Percentiles rank a stretch among this genome's conserved stretches.
These are phyloP conservation scores for Gallinago stenura DNA, from an alignment of 2,797 vertebrate genomes.

Conservation along the genomic window DNA sequence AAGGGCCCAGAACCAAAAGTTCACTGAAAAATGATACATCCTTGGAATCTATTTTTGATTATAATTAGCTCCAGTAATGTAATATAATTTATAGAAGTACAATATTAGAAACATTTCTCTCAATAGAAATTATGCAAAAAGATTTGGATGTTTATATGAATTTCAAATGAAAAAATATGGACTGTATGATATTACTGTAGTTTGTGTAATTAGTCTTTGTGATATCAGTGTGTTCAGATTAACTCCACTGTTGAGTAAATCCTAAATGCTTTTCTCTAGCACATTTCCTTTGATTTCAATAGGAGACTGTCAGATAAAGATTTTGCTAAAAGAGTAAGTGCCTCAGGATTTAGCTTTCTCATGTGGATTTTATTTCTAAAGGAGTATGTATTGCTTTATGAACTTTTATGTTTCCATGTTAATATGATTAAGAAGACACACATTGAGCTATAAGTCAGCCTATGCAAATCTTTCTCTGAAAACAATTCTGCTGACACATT, in stretches of 20 bases:
- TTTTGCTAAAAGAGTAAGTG: conserved; percentile 24
- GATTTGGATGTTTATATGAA: neutral
- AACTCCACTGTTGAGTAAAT: conserved; percentile 3
- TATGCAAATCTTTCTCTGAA: neutral
- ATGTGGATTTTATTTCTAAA: conserved; percentile 44
- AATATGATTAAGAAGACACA: conserved; percentile 27
- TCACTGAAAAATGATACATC: neutral
- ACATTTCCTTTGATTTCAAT: conserved; percentile 12
- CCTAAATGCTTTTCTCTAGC: neutral
- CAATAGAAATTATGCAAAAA: neutral
- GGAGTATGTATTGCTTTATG: neutral
- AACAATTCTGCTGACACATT: neutral
- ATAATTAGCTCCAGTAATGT: neutral
- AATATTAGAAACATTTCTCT: neutral
- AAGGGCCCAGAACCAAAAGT: neutral
- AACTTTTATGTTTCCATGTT: conserved; percentile 14
- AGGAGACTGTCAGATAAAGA: conserved; percentile 11
- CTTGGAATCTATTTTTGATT: neutral
- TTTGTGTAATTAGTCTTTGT: neutral
- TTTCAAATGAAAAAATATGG: neutral
- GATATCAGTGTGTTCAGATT: neutral
- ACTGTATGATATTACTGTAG: neutral
- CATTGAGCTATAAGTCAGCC: neutral
- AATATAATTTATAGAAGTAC: neutral
- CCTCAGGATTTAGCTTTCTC: conserved; percentile 23